These are phyloP conservation scores for Cetonia aurata DNA, from an alignment of 2,888 invertebrate species.

Conservation along the genomic window DNA sequence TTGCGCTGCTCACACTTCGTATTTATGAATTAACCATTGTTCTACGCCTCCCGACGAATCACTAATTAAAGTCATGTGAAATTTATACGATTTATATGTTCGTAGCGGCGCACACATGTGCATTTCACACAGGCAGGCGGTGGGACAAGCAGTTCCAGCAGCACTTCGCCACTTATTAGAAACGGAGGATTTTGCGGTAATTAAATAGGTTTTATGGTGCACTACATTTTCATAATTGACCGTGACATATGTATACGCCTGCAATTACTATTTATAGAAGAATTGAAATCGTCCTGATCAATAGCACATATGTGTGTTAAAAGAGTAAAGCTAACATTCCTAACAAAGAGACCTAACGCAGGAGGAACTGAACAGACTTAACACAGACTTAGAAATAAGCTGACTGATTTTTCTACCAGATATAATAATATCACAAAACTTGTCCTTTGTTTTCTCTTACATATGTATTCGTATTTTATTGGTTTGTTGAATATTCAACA, in stretches of 20 bases:
- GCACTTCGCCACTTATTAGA: constrained; percentile 12
- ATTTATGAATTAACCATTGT: constrained; percentile 43
- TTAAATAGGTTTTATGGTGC: constrained; percentile 30
- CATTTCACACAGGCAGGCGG: constrained; percentile 16
- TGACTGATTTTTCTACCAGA: too few relatives aligned
- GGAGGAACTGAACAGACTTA: too few relatives aligned
- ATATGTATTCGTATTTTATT: too few relatives aligned
- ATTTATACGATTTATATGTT: constrained; percentile 38
- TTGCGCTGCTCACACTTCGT: constrained; percentile 1
- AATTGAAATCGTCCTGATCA: neutral
- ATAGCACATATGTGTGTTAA: neutral
- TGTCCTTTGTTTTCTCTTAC: too few relatives aligned
- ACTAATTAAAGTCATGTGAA: constrained; percentile 43
- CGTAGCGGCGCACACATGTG: constrained; percentile 4
- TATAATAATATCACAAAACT: too few relatives aligned
- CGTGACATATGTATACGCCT: neutral
- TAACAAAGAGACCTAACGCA: too few relatives aligned
- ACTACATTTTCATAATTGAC: constrained; percentile 30
- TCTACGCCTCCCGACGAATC: constrained; percentile 37
- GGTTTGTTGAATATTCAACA: too few relatives aligned
- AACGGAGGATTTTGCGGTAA: constrained; percentile 20
- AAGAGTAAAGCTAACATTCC: too few relatives aligned
- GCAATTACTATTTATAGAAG: neutral
- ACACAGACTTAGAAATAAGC: too few relatives aligned
- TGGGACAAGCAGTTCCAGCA: neutral